Base-by-base conservation (phyloP, 2,888 invertebrate genomes). In the Parnassius glacialis region DNA sequence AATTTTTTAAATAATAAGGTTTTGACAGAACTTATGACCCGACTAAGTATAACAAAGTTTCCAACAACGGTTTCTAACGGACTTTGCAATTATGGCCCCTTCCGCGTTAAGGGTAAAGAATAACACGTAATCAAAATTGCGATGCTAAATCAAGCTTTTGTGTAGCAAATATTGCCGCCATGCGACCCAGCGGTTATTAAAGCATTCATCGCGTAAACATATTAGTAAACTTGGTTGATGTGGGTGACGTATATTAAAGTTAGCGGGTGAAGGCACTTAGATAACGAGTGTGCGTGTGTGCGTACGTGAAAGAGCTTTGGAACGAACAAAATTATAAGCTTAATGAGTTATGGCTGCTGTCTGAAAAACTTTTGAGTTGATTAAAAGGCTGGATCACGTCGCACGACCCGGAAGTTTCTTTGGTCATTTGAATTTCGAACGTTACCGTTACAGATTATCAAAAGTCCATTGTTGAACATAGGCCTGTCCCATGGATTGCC, bases 161-260 rank as follows among this genome's bases (percentile, higher is more conserved):
- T 94, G 93, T 12, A 95, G 80, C 7, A 95, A 92, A 0, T 94
- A 93, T n/a, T 93, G 94, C 92, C 12, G 25, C 20, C n/a, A 16
- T 16, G n/a, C 43, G n/a, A 54, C 54, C 48, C 48, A 12, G 48
- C 13, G 9, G 13, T 48, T 9, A 13, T 48, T 48, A 48, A 9
- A 48, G 9, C 16, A 48, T 48, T 47, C 42, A 52, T 51, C 61
- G 41, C 45, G 16, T 52, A 41, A 57, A 61, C 34, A 10, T 52
- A 45, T 61, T 56, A 61, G 44, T 94, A 70, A 10, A 52, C 45
- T 52, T 47, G 42, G 3, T 9, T 12, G 34, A 41, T 34, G 34
- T 44, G 44, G 25, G 51, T 52, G 61, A 57, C 45, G 52, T 47
- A 52, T 42, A 61, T 57, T 52, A 57, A 56, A 57, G 57, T 52